Conservation (phyloP, 2,113 vertebrate genomes). For the Tachysurus fulvidraco region DNA sequence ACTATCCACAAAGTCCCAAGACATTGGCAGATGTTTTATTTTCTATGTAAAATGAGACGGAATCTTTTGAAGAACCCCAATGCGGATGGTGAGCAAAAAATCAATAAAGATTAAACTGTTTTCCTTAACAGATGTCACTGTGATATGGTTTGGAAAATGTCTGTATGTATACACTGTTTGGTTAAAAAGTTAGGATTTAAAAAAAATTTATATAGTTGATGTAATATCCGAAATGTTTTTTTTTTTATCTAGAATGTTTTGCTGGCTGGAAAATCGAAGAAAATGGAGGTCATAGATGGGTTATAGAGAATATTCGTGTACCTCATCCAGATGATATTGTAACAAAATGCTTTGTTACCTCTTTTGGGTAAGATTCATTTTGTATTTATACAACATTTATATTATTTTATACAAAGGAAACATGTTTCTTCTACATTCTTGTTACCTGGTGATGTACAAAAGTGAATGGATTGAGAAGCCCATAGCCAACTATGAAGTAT, state of each 20-base stretch:
- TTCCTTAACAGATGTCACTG: no score
- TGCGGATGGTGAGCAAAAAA: conserved; percentile 63
- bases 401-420: neutral
- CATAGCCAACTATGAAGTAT: neutral
- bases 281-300: conserved; percentile 69
- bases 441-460: neutral
- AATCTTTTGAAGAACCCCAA: conserved; percentile 73
- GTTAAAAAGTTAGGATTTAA: neutral
- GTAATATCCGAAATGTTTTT: neutral
- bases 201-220: neutral
- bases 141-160: neutral
- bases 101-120: neutral
- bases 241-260: conserved; percentile 56
- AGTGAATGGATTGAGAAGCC: neutral
- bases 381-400: neutral
- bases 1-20: conserved; percentile 40
- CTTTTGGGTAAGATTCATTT: conserved; percentile 62
- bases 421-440: neutral
- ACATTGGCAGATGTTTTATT: conserved; percentile 70
- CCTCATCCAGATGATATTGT: conserved; percentile 60
- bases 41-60: conserved; percentile 61
- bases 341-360: conserved; percentile 70
- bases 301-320: conserved; percentile 3
- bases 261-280: conserved; percentile 58
- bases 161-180: neutral